Conservation (phyloP, 1,140 invertebrate species). For the Nymphalis io region DNA sequence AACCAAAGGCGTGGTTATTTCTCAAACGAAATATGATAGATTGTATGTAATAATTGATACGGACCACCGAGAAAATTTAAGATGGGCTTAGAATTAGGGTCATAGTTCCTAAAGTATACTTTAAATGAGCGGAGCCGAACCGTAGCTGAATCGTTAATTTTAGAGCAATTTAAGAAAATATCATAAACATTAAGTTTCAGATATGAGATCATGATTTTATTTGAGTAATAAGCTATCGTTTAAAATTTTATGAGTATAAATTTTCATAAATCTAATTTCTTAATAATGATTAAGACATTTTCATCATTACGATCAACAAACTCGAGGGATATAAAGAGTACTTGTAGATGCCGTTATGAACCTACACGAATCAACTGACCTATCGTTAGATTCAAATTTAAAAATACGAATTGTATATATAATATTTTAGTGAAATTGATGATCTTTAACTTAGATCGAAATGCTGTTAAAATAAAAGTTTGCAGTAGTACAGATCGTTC, state of each 20-base stretch:
- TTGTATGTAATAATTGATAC: constrained; percentile 42
- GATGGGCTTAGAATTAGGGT: constrained; percentile 35
- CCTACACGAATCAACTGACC: too few relatives aligned
- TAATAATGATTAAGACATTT: too few relatives aligned
- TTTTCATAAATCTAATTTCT: not conserved
- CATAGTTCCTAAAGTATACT: constrained; percentile 20
- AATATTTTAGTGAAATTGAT: too few relatives aligned
- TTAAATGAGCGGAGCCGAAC: constrained; percentile 11
- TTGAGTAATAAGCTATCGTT: not conserved
- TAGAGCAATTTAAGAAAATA: not conserved
- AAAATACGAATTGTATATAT: too few relatives aligned
- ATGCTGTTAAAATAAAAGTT: too few relatives aligned
- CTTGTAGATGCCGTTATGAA: too few relatives aligned
- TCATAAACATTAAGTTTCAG: not conserved
- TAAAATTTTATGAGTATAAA: not conserved
- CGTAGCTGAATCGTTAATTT: constrained; percentile 7
- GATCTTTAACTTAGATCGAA: too few relatives aligned
- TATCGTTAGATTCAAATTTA: too few relatives aligned
- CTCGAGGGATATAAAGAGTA: too few relatives aligned
- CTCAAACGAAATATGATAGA: constrained; percentile 30
- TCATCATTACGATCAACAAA: too few relatives aligned
- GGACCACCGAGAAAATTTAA: constrained; percentile 53
- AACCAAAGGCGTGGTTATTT: constrained; percentile 27
- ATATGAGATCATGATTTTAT: not conserved
- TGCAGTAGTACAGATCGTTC: too few relatives aligned